Conservation (phyloP, 2,888 invertebrate genomes). For the Eulithis testata region DNA sequence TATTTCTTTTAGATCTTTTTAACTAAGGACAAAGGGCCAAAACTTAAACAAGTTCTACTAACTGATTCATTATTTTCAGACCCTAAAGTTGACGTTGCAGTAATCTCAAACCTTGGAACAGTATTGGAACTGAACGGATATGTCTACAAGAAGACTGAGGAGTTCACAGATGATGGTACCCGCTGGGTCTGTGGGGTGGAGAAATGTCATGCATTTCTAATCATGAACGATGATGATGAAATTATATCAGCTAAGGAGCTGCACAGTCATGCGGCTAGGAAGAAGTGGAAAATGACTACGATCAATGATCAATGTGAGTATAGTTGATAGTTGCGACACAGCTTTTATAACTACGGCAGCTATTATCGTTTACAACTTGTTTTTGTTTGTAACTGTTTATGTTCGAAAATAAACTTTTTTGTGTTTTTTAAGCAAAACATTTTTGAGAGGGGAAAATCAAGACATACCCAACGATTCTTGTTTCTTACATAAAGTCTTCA, state of each 20-base stretch:
- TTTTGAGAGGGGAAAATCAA: no score
- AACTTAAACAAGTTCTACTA: not conserved
- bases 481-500: no score
- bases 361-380: no score
- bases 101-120: conserved; percentile 38
- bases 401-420: no score
- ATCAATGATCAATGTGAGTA: conserved; percentile 31
- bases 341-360: no score
- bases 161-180: conserved; percentile 32
- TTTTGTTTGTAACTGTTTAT: no score
- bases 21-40: no score
- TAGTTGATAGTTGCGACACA: no score
- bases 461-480: no score
- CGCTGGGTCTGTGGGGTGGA: conserved; percentile 37
- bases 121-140: conserved; percentile 38
- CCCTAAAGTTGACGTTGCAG: conserved; percentile 32
- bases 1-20: no score
- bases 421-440: no score
- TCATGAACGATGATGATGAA: conserved; percentile 38
- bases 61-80: conserved; percentile 18
- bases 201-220: conserved; percentile 38
- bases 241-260: conserved; percentile 37
- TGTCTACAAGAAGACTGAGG: conserved; percentile 32
- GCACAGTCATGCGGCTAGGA: conserved; percentile 39
- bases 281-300: conserved; percentile 36